Evolutionary conservation across 2,888 invertebrate species (phyloP).

Genomic region (Bhutanitis thaidina): DNA sequence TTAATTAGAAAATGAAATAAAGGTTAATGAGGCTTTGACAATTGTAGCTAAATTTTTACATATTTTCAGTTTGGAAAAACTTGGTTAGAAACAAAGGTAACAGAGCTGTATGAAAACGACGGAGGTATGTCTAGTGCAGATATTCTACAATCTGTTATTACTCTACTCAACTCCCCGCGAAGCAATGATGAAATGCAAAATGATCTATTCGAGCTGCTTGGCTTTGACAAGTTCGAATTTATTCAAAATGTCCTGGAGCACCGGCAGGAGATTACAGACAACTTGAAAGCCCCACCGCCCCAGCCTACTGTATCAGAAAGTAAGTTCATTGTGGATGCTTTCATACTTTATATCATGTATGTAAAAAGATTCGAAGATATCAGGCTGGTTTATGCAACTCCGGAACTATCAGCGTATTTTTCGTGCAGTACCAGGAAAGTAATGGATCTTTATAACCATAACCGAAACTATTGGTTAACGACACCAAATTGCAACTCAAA

Average conservation of each 20-base stretch:
- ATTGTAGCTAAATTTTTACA: too few relatives aligned
- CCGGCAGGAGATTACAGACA: slow-evolving; percentile 76
- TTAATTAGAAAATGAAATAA: too few relatives aligned
- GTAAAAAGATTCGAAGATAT: too few relatives aligned
- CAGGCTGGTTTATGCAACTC: too few relatives aligned
- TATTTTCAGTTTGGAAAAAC: slow-evolving; percentile 74
- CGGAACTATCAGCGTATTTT: too few relatives aligned
- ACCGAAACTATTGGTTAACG: too few relatives aligned
- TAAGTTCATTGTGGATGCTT: slow-evolving; percentile 40
- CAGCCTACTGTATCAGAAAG: slow-evolving; percentile 60
- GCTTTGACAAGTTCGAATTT: slow-evolving; percentile 91
- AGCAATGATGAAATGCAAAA: slow-evolving; percentile 86
- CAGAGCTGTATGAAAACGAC: slow-evolving; percentile 62
- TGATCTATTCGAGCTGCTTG: slow-evolving; percentile 93
- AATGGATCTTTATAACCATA: too few relatives aligned
- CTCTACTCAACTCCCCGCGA: slow-evolving; percentile 80
- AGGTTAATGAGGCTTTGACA: too few relatives aligned
- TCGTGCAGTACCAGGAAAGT: too few relatives aligned
- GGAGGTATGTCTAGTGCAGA: slow-evolving; percentile 78
- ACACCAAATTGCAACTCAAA: too few relatives aligned
- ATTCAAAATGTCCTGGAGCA: slow-evolving; percentile 84
- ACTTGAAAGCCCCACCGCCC: slow-evolving; percentile 42
- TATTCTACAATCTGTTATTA: slow-evolving; percentile 79
- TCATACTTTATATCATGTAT: too few relatives aligned
- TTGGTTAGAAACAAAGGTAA: slow-evolving; percentile 77